These are phyloP conservation scores for Leptopilina syphax DNA, from an alignment of 2,888 invertebrate species.

Conservation along the genomic window DNA sequence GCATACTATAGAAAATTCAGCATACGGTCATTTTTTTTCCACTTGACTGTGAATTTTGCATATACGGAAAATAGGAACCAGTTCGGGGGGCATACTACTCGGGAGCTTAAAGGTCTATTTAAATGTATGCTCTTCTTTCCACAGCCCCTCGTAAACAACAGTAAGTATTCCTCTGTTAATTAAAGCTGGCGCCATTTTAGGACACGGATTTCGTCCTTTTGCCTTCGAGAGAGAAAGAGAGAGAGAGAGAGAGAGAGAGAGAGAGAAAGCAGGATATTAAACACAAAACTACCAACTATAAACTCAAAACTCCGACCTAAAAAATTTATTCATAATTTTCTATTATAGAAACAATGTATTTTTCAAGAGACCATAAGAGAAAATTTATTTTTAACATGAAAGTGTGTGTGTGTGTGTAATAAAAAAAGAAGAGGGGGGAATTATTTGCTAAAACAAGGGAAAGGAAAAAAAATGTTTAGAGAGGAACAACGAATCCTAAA, in stretches of 20 bases:
- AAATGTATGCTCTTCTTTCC: constrained; percentile 32
- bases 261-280: constrained; percentile 5
- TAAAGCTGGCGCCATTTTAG: constrained; percentile 32
- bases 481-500: too few relatives aligned
- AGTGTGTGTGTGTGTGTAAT: too few relatives aligned
- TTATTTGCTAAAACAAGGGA: too few relatives aligned
- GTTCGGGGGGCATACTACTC: background rate
- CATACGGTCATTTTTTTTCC: constrained; percentile 33
- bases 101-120: constrained; percentile 31
- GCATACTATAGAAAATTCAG: constrained; percentile 12
- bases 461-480: too few relatives aligned
- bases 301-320: background rate
- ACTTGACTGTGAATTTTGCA: constrained; percentile 20
- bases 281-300: background rate
- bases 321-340: constrained; percentile 15
- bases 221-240: background rate
- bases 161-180: constrained; percentile 37
- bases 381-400: too few relatives aligned
- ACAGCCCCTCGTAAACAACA: constrained; percentile 32
- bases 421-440: too few relatives aligned
- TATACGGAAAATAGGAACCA: constrained; percentile 24
- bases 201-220: constrained; percentile 3
- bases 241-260: too few relatives aligned
- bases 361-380: too few relatives aligned
- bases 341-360: background rate